A percentile compares a stretch with the other conserved stretches of the same genome.
Evolutionary conservation across 1,140 invertebrate genomes (phyloP).

Genomic region (Cydia splendana): DNA sequence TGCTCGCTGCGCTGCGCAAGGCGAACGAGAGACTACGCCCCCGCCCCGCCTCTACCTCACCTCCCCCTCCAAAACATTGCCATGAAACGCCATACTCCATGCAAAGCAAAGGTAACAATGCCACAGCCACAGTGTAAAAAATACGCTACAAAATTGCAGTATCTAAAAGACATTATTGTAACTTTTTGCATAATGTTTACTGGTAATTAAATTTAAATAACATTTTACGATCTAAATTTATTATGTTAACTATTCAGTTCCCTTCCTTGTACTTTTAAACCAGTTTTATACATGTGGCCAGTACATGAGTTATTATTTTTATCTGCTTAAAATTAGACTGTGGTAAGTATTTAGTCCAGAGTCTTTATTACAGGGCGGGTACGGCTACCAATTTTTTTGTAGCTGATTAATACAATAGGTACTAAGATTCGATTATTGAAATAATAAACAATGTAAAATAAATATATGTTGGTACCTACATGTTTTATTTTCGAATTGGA

Average conservation of each 20-base stretch:
- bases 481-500: no score
- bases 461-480: no score
- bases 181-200: not conserved
- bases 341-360: slow-evolving; percentile 33
- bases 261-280: not conserved
- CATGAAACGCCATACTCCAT: slow-evolving; percentile 29
- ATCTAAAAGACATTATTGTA: not conserved
- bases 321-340: slow-evolving; percentile 36
- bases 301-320: not conserved
- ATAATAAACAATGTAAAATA: no score
- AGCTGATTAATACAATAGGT: no score
- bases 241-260: no score
- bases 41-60: slow-evolving; percentile 33
- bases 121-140: slow-evolving; percentile 51
- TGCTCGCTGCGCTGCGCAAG: slow-evolving; percentile 37
- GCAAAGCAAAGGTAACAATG: slow-evolving; percentile 32
- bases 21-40: slow-evolving; percentile 27
- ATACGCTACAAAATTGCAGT: not conserved
- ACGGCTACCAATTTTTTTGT: no score
- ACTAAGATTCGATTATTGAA: no score
- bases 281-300: not conserved
- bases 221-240: not conserved
- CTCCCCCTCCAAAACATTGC: slow-evolving; percentile 23
- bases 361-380: slow-evolving; percentile 49
- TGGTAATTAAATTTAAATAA: not conserved